Conservation (phyloP, 1,140 invertebrate species). For the Bombus huntii region DNA sequence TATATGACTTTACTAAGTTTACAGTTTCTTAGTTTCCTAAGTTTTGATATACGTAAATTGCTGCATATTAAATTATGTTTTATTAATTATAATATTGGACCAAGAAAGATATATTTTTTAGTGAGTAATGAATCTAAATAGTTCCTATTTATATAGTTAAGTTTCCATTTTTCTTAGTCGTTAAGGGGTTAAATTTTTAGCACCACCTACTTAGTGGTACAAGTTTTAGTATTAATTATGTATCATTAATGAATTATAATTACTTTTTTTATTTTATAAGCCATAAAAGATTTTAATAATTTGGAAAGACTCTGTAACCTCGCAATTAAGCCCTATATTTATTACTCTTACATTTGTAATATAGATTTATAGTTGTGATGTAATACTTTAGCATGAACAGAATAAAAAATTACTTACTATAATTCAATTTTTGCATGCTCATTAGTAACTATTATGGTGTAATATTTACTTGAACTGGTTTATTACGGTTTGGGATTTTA, state of each 20-base stretch:
- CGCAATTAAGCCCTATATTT: slow-evolving; percentile 19
- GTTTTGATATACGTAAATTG: background rate
- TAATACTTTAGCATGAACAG: slow-evolving; percentile 37
- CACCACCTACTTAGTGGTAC: background rate
- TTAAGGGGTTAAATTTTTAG: slow-evolving; percentile 5
- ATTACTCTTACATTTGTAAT: background rate
- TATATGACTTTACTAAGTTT: background rate
- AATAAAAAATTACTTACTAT: background rate
- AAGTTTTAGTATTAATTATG: background rate
- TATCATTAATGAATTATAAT: slow-evolving; percentile 2
- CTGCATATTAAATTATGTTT: background rate
- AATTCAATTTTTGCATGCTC: slow-evolving; percentile 44
- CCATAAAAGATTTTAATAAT: slow-evolving; percentile 3
- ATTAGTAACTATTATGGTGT: slow-evolving; percentile 21
- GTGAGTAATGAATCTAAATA: background rate
- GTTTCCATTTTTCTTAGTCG: background rate
- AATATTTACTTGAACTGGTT: slow-evolving; percentile 67
- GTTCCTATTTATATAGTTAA: background rate
- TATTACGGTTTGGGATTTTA: slow-evolving; percentile 54
- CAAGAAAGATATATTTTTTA: background rate
- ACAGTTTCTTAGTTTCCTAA: background rate
- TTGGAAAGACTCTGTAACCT: background rate
- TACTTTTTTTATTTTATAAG: slow-evolving; percentile 13
- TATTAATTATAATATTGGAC: background rate
- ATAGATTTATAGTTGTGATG: slow-evolving; percentile 22